Conservation (phyloP, 2,113 vertebrate genomes). For the Aptenodytes patagonicus region DNA sequence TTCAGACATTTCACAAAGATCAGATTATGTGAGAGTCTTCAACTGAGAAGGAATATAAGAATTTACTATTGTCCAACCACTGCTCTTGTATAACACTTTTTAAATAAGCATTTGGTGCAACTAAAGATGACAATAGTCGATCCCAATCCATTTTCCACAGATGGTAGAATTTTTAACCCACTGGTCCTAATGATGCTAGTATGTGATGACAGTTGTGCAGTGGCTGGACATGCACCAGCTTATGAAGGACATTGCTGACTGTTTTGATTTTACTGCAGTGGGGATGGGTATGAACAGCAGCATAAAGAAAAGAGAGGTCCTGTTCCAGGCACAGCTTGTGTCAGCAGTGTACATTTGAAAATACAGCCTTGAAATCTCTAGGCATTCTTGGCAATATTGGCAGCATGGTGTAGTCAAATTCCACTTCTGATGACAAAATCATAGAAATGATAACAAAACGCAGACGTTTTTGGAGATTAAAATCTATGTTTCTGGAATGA, state of each 20-base stretch:
- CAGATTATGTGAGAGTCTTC: background rate
- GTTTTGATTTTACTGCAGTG: background rate
- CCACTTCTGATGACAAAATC: background rate
- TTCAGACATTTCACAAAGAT: background rate
- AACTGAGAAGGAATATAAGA: background rate
- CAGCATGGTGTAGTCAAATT: background rate
- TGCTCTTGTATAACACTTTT: background rate
- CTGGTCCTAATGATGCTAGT: background rate
- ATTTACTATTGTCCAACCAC: background rate
- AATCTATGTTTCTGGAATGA: background rate
- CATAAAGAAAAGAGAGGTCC: background rate
- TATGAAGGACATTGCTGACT: background rate
- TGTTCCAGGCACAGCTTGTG: background rate
- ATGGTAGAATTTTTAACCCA: background rate
- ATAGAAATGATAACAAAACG: background rate
- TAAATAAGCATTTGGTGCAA: background rate
- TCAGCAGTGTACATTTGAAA: background rate
- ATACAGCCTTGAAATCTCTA: background rate
- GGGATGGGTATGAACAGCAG: background rate
- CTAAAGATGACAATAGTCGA: background rate
- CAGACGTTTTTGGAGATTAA: background rate
- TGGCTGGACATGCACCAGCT: background rate
- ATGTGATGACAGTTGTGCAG: background rate
- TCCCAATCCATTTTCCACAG: background rate
- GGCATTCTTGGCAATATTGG: background rate